phyloP scores from a whole-genome alignment of 2,797 vertebrate genomes.

The Garrulus glandarius region DNA sequence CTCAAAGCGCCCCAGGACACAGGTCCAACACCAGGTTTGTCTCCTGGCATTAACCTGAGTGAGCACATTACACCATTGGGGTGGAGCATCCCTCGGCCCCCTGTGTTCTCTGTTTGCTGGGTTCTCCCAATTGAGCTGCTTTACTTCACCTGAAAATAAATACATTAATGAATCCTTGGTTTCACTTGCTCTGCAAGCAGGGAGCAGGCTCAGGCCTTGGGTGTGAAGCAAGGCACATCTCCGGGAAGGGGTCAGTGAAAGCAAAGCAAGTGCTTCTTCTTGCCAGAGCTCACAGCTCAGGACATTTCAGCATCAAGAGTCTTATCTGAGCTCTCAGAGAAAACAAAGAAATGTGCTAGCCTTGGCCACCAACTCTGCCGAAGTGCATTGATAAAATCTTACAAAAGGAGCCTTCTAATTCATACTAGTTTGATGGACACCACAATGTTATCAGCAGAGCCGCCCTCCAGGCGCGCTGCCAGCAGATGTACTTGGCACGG shows the following conservation, averaged over 20 bases:
- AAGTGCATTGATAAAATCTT: background rate
- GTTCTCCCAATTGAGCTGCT: background rate
- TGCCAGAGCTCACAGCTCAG: background rate
- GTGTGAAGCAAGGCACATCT: background rate
- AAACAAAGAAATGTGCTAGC: background rate
- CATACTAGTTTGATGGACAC: background rate
- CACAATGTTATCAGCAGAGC: background rate
- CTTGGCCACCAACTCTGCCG: background rate
- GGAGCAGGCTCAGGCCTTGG: background rate
- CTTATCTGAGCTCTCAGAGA: background rate
- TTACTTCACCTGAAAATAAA: background rate
- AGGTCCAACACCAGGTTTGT: background rate
- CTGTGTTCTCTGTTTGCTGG: background rate
- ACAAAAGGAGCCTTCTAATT: background rate
- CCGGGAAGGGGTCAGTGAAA: accelerated
- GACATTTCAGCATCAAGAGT: background rate
- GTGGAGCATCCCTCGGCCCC: accelerated
- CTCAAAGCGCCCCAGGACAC: background rate
- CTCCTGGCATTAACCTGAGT: background rate
- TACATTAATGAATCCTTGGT: background rate
- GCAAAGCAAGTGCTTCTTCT: background rate
- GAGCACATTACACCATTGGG: background rate
- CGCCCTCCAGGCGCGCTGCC: accelerated
- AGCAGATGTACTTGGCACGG: accelerated
- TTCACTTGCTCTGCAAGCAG: background rate